Conservation (phyloP, 1,140 invertebrate genomes). For the Drosophila santomea region DNA sequence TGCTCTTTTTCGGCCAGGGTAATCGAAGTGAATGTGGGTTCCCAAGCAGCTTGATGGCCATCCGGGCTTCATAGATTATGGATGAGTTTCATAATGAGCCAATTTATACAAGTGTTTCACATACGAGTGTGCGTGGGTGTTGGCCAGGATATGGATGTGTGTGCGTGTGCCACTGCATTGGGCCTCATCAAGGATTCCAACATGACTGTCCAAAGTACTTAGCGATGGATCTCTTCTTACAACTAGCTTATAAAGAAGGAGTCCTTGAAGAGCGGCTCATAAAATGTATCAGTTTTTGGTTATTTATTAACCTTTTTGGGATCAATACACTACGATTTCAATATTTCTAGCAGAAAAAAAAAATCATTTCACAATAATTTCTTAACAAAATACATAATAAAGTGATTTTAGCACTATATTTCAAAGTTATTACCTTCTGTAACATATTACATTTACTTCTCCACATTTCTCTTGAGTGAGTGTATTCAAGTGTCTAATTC, state of each 20-base stretch:
- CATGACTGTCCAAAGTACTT: conserved; percentile 51
- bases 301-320: not conserved
- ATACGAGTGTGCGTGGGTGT: conserved; percentile 20
- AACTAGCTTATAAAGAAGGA: not conserved
- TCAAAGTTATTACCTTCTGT: not conserved
- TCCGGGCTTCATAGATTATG: conserved; percentile 77
- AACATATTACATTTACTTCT: not conserved
- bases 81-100: conserved; percentile 82
- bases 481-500: conserved; percentile 9
- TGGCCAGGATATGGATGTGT: not conserved
- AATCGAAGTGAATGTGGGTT: conserved; percentile 64
- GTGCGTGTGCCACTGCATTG: conserved; percentile 29
- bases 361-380: too few relatives aligned
- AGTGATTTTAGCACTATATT: not conserved
- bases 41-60: conserved; percentile 62
- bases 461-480: not conserved
- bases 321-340: too few relatives aligned
- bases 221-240: conserved; percentile 31
- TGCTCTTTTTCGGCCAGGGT: conserved; percentile 24
- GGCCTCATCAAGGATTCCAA: conserved; percentile 69
- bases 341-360: too few relatives aligned
- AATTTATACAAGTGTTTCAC: conserved; percentile 79
- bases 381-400: too few relatives aligned
- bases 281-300: not conserved
- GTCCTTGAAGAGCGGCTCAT: not conserved